Conservation (phyloP, 2,797 vertebrate genomes). For the Otolemur crassicaudatus region DNA sequence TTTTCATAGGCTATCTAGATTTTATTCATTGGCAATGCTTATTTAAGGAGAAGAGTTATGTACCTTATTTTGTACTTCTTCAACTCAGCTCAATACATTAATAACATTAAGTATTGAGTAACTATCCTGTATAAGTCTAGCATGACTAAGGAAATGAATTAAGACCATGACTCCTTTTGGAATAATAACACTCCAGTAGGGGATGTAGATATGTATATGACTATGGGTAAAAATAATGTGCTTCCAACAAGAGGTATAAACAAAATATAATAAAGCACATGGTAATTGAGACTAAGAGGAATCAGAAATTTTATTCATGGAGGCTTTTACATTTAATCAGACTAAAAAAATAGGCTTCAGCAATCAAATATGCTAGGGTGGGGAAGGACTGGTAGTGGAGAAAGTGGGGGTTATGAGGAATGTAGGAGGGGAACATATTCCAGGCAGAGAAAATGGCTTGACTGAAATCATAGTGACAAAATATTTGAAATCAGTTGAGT, state of each 20-base stretch:
- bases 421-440: neutral
- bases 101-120: neutral
- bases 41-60: neutral
- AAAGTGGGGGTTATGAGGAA: neutral
- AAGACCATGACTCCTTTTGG: neutral
- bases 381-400: neutral
- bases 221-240: neutral
- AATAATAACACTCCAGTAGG: neutral
- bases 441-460: neutral
- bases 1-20: slow-evolving; percentile 12
- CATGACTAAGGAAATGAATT: neutral
- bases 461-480: neutral
- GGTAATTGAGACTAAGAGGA: neutral
- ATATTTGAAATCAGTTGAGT: neutral
- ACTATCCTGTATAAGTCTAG: neutral
- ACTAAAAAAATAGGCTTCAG: neutral
- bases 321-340: slow-evolving; percentile 16
- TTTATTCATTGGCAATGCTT: slow-evolving; percentile 7
- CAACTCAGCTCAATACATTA: neutral
- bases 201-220: neutral
- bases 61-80: slow-evolving; percentile 36
- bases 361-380: neutral
- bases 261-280: neutral
- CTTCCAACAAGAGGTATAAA: neutral
- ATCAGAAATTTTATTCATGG: neutral